Evolutionary conservation across 2,113 vertebrate genomes (phyloP), one percentile per base, ranked within the genome.

Genomic region (Xiphias gladius): DNA sequence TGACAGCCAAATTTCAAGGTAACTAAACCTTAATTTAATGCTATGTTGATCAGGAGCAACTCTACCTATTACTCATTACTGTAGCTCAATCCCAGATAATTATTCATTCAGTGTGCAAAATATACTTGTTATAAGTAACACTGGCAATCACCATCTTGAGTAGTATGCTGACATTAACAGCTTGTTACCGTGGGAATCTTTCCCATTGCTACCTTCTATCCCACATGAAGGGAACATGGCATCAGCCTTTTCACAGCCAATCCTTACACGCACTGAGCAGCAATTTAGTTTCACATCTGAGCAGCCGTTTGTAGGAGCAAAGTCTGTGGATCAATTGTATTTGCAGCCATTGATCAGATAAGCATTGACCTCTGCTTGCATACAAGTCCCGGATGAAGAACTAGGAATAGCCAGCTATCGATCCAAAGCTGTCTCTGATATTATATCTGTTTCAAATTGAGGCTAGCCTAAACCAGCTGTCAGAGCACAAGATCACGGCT

Each of bases 271-370:
- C 77, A 79, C 72, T 64, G 20, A 91, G 70, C 64, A 77, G 84
- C 74, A 84, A 82, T 87, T 86, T 70, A 66, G 69, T 89, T 80
- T 88, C 87, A 65, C 77, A 87, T 89, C 46, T 77, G 79, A 85
- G 76, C 50, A 57, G 17, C 75, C 12, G 22, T 76, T 76, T 81
- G 59, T 35, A 71, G 54, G 84, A 91, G 82, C 59, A 79, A 71
- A 82, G 62, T 63, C 73, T 74, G 64, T 43, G 52, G 87, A 93
- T 94, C 88, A 74, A 89, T 90, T 78, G 80, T 88, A 92, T 92
- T 94, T 91, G 92, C 82, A 75, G 70, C 72, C 59, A 95, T 90
- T 92, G 93, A 95, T 92, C 89, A 78, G 78, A 66, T 52, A 83
- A 77, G 86, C 80, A 85, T 84, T 89, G 94, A 95, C 86, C 91